A percentile compares a stretch with the other conserved stretches of the same genome.
These are phyloP conservation scores for Minunthozetes semirufus DNA, from an alignment of 2,888 invertebrate genomes.

Conservation along the genomic window DNA sequence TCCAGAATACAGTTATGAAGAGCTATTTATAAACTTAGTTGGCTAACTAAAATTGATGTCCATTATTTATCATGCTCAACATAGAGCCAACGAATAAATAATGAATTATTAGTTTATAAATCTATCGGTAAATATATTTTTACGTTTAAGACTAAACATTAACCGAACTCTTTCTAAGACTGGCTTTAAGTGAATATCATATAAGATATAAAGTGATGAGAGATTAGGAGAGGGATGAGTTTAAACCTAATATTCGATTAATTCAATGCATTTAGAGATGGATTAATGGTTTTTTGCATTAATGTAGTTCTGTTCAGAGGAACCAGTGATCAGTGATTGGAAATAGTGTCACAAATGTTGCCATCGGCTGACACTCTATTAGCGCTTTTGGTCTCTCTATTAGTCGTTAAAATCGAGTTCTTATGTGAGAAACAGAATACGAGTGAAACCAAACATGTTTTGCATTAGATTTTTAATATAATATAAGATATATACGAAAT, in stretches of 20 bases:
- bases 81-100: too few relatives aligned
- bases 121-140: too few relatives aligned
- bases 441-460: constrained; percentile 11
- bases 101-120: too few relatives aligned
- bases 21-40: too few relatives aligned
- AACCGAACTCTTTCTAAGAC: not conserved
- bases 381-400: too few relatives aligned
- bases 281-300: constrained; percentile 23
- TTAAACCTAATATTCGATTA: not conserved
- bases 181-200: not conserved
- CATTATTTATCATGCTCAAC: too few relatives aligned
- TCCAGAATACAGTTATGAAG: too few relatives aligned
- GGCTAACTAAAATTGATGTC: too few relatives aligned
- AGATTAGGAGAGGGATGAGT: not conserved
- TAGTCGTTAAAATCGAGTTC: too few relatives aligned
- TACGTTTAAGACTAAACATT: too few relatives aligned
- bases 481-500: not conserved
- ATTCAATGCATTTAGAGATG: constrained; percentile 5
- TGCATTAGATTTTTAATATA: not conserved
- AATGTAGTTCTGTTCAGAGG: not conserved
- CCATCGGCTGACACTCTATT: not conserved
- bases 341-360: not conserved
- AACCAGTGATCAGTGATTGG: not conserved
- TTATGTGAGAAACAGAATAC: not conserved
- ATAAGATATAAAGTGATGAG: constrained; percentile 2